Percentiles rank a stretch among this genome's conserved stretches.
Conservation (phyloP, 2,888 invertebrate genomes). For the Flexamia atlantica region DNA sequence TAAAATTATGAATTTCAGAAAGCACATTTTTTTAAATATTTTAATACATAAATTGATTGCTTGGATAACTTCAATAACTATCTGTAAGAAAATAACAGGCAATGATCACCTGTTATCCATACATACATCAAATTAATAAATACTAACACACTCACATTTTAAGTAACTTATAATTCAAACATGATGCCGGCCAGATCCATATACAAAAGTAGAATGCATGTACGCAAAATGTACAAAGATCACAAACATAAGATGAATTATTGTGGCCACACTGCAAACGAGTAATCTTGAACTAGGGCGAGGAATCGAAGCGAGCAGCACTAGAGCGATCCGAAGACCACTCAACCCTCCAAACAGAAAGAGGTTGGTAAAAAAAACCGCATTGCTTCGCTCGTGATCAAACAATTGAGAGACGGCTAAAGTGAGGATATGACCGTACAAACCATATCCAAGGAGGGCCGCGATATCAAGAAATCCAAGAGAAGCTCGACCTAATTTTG, state of each 20-base stretch:
- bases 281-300: conserved; percentile 75
- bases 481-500: conserved; percentile 72
- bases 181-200: conserved; percentile 68
- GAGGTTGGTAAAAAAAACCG: conserved; percentile 75
- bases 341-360: conserved; percentile 76
- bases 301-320: conserved; percentile 75
- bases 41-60: too few species aligned
- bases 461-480: conserved; percentile 74
- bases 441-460: conserved; percentile 75
- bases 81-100: too few species aligned
- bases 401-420: conserved; percentile 74
- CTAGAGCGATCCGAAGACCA: conserved; percentile 75
- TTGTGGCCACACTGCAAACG: conserved; percentile 75
- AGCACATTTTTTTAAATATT: too few species aligned
- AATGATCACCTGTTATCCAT: too few species aligned
- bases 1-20: too few species aligned
- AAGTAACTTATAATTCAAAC: not conserved
- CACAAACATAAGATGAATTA: conserved; percentile 76
- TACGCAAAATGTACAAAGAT: conserved; percentile 77
- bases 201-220: conserved; percentile 75
- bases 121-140: too few species aligned
- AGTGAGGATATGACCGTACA: conserved; percentile 76
- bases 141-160: too few species aligned
- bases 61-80: too few species aligned
- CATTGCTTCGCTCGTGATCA: conserved; percentile 74